Evolutionary conservation across 2,888 invertebrate genomes (phyloP), one percentile per base, ranked within the genome.

Genomic region (Epiblema foenella): DNA sequence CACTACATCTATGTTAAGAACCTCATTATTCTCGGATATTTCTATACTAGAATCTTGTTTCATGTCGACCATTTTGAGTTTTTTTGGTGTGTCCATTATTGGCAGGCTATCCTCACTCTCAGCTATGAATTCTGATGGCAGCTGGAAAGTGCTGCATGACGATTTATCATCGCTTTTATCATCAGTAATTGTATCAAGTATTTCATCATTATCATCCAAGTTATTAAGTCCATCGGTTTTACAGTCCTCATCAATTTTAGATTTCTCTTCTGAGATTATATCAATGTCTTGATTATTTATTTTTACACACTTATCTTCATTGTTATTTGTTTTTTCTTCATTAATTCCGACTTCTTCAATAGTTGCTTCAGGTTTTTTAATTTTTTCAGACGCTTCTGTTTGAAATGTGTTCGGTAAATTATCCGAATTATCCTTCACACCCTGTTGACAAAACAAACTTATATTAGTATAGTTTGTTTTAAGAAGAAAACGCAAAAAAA

Each of bases 11-110:
- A 89, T 85, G 10, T 84, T 88, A 0, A 89, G 76, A 0, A 79
- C 68, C 74, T 90, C 79, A 4, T 89, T 78, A 2, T 85, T 79
- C 57, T 83, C 83, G 0, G 87, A 90, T 73, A 90, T 89, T 78
- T 91, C 90, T 75, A 90, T 74, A 9, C 86, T 86, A 0, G 87
- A 85, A 69, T 88, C 82, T 37, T 84, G 84, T 64, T 83, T 74
- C 0, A 86, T 84, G 3, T 86, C 83, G 0, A 88, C 78, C 0
- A 82, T 87, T 79, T 83, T 89, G 0, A 79, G 75, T 74, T 84
- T 86, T 58, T 81, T 88, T 0, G 86, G 85, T 0, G 84, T 83
- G 1, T 84, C 81, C 1, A 80, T 77, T 1, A 78, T 74, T 0
- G 78, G 75, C 2, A 77, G 46, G 9, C 75, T 78, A 0, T 80